Base-by-base conservation (phyloP, 2,888 invertebrate species). In the Athetis lepigone region DNA sequence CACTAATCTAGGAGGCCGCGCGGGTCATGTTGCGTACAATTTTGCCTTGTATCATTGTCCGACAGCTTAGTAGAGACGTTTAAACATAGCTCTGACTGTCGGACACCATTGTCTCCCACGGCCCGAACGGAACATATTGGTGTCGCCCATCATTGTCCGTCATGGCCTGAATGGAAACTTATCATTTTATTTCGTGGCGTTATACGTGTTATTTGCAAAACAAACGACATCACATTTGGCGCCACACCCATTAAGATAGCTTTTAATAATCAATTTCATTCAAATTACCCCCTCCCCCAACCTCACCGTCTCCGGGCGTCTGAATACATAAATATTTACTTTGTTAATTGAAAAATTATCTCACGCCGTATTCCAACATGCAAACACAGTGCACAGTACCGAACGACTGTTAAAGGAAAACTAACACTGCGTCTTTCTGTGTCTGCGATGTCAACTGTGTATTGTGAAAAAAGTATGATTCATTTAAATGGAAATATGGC, bases 221-320 rank as follows among this genome's bases (percentile, higher is more conserved):
- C 70, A 74, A 70, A 78, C 72, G 65, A 82, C 73, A 77, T 71
- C 69, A 75, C 79, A 79, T 74, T 81, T 63, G 47, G 66, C 61
- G 47, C 60, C 64, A 60, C 58, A 74, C 67, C 61, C 69, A 51
- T 66, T 59, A 39, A 61, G 75, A 68, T 75, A 63, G 83, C 78
- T 76, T 81, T 79, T 81, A 83, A 87, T 85, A 84, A 87, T 86
- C 82, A 85, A 87, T 86, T 86, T 86, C 80, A 87, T 88, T 87
- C 80, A 85, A 88, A 87, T 88, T 82, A 81, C 75, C 70, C 42
- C 59, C 52, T 46, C 65, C 73, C 70, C 42, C 59, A 52, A 52
- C 36, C 27, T 36, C 59, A 67, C 71, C 67, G 37, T 61, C 71
- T 67, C 71, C 50, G 66, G n/a, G 61, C 58, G 63, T 73, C 74